Base-by-base conservation (phyloP, 1,140 invertebrate genomes). In the Pachyrhynchus sulphureomaculatus region DNA sequence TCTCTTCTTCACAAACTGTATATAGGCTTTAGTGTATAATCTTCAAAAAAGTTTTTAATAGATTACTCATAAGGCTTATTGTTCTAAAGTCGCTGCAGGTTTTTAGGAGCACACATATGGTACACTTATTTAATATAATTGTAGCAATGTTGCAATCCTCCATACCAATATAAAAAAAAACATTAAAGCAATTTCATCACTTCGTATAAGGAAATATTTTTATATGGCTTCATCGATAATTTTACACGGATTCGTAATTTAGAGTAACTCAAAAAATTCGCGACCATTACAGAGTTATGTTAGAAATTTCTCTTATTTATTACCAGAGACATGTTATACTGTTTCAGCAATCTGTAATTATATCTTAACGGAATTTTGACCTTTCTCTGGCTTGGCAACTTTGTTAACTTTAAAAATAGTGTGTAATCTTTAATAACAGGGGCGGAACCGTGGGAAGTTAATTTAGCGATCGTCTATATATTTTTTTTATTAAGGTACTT, bases 361-460 rank as follows among this genome's bases (percentile, higher is more conserved):
- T 51, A 58, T 58, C 45, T 58, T 58, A 58, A 58, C 56, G 56
- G 56, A 58, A 58, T 58, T 58, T 58, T 49, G 56, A 58, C 56
- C 56, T 58, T 49, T 58, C 56, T 18, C 29, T 20, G 41, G 36
- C 41, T 24, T 37, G 24, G 41, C 54, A 47, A 47, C 18, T 57
- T 57, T 47, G 29, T 44, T 24, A 33, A n/a, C 47, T 54, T 54
- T 41, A 54, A 54, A 54, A 54, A 23, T 54, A 23, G 36, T 54
- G 13, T 39, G 21, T 42, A 15, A 26, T 48, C n/a, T 48, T 20
- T 33, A 52, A n/a, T n/a, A n/a, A 23, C 49, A 52, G 49, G 21
- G 49, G 49, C 49, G 49, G 23, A 52, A 52, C 49, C 21, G 10
- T 4, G 42, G 21, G 12, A 21, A 45, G 12, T 39, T 13, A 5